Evolutionary conservation across 2,888 invertebrate genomes (phyloP).

Genomic region (Macaria liturata): DNA sequence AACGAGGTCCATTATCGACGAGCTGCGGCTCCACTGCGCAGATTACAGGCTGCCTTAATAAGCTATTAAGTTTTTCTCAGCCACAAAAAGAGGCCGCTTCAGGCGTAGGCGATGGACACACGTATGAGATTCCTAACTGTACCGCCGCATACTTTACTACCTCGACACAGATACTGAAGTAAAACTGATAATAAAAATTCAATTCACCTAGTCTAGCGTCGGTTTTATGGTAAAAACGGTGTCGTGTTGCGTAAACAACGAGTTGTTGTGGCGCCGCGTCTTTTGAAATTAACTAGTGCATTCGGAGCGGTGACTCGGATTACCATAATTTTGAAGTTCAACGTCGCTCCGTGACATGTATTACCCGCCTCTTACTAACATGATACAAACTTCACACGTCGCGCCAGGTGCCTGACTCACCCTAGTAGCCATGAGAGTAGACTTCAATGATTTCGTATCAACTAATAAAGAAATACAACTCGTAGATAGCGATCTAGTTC

Average conservation of each 20-base stretch:
- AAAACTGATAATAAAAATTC: conserved; percentile 66
- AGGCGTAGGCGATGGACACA: conserved; percentile 47
- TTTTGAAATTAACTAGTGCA: conserved; percentile 53
- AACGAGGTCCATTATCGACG: conserved; percentile 42
- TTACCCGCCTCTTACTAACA: conserved; percentile 9
- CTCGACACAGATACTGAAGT: conserved; percentile 57
- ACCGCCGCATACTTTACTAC: conserved; percentile 50
- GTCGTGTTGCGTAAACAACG: conserved; percentile 50
- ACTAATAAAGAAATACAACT: conserved; percentile 36
- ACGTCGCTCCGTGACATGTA: conserved; percentile 19
- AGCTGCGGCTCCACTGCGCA: conserved; percentile 30
- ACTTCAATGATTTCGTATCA: conserved; percentile 32
- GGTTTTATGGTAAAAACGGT: conserved; percentile 53
- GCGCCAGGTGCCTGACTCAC: conserved; percentile 23
- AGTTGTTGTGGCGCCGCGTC: conserved; percentile 50
- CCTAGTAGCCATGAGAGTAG: conserved; percentile 20
- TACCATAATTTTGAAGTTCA: conserved; percentile 37
- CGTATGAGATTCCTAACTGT: conserved; percentile 75
- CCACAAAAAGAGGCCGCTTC: conserved; percentile 38
- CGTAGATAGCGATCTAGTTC: conserved; percentile 30
- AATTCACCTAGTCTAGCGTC: conserved; percentile 54
- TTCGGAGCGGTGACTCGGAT: conserved; percentile 28
- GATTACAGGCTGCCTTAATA: conserved; percentile 27
- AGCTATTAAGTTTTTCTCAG: conserved; percentile 35
- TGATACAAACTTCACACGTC: conserved; percentile 3